Evolutionary conservation across 2,113 vertebrate genomes (phyloP).

Genomic region (Propithecus coquereli): DNA sequence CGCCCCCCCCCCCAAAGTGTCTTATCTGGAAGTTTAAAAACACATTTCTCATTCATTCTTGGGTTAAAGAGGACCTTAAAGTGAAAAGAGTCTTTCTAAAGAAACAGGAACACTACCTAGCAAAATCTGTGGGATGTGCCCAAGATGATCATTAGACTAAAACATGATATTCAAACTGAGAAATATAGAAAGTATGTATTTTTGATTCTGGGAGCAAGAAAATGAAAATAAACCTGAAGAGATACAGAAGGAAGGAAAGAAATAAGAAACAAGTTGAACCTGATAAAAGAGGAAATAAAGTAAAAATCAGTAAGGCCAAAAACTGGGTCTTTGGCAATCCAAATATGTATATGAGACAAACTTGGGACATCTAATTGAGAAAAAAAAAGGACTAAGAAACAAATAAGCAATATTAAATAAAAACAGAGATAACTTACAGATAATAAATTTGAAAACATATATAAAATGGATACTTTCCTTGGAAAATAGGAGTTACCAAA

Average conservation of each 20-base stretch:
- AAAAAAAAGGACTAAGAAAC: background rate
- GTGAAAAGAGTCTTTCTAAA: background rate
- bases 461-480: background rate
- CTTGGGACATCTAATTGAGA: background rate
- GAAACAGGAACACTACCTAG: background rate
- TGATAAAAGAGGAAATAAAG: background rate
- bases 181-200: background rate
- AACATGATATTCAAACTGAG: background rate
- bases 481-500: background rate
- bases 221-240: background rate
- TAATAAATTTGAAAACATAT: background rate
- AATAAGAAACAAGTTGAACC: background rate
- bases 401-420: background rate
- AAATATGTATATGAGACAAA: background rate
- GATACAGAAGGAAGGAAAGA: background rate
- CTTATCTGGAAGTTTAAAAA: conserved; percentile 10
- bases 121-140: background rate
- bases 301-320: background rate
- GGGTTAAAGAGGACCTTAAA: background rate
- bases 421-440: background rate
- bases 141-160: background rate
- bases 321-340: background rate
- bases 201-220: background rate
- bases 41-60: background rate
- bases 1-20: background rate